Conservation (phyloP, 2,888 invertebrate species). For the Acleris literana region DNA sequence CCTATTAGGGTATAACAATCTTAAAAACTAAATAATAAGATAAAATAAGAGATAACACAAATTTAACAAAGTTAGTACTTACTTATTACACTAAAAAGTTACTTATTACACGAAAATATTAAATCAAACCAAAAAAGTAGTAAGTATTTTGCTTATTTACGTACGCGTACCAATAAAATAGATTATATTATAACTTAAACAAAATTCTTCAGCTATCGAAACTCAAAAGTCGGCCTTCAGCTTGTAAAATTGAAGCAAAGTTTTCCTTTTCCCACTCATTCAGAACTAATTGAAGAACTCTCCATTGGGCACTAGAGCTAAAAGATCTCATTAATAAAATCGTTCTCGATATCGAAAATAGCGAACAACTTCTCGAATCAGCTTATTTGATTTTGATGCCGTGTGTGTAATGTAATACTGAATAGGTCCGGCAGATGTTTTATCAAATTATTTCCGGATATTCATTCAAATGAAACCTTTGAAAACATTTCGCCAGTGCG, state of each 20-base stretch:
- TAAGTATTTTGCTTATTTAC: no score
- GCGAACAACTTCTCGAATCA: neutral
- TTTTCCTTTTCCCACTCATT: neutral
- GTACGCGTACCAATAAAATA: no score
- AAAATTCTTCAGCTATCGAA: no score
- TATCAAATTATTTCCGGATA: neutral
- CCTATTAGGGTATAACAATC: no score
- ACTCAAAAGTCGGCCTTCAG: neutral
- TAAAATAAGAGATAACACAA: no score
- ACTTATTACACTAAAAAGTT: no score
- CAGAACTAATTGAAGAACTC: neutral
- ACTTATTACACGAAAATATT: no score
- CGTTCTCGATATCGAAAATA: neutral
- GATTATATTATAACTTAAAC: no score
- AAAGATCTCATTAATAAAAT: neutral
- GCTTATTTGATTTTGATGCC: neutral
- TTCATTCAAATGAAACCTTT: neutral
- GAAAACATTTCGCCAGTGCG: no score
- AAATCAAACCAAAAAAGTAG: no score
- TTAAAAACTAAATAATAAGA: no score
- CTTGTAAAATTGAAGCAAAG: neutral
- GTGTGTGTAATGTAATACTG: neutral
- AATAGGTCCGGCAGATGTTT: neutral
- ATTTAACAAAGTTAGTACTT: no score
- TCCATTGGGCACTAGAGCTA: neutral